Percentiles rank a stretch among this genome's conserved stretches.
These are phyloP conservation scores for Asobara japonica DNA, from an alignment of 1,140 invertebrate genomes.

Conservation along the genomic window DNA sequence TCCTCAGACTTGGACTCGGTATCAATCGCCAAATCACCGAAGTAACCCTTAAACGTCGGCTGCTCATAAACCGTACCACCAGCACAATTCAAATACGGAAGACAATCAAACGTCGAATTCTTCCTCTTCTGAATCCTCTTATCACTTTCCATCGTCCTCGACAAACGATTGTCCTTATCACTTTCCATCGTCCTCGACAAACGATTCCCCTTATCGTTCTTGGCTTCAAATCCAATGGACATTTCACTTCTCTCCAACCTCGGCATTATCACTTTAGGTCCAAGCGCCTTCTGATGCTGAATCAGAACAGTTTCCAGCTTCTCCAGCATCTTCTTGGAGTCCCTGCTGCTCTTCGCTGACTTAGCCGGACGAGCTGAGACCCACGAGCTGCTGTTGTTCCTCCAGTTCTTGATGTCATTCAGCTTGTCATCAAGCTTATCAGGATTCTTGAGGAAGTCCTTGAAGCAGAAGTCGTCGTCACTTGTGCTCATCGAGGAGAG, in stretches of 20 bases:
- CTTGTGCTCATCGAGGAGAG: not conserved
- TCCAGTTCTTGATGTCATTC: not conserved
- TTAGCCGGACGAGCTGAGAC: not conserved
- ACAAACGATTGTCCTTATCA: slow-evolving; percentile 9
- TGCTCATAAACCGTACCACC: slow-evolving; percentile 42
- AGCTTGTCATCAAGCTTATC: not conserved
- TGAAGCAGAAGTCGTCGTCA: not conserved
- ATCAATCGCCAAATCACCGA: slow-evolving; percentile 1
- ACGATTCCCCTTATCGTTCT: slow-evolving; percentile 35
- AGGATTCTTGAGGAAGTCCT: not conserved
- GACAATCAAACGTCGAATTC: slow-evolving; percentile 58
- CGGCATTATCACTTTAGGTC: slow-evolving; percentile 36
- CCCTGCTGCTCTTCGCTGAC: slow-evolving; percentile 26
- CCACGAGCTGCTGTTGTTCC: not conserved
- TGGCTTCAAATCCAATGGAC: slow-evolving; percentile 29
- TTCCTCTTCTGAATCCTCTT: slow-evolving; percentile 23
- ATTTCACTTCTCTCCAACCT: slow-evolving; percentile 22
- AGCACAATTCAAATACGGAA: slow-evolving; percentile 68
- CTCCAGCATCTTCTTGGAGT: slow-evolving; percentile 70
- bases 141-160: slow-evolving; percentile 29
- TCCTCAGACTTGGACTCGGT: slow-evolving; percentile 30
- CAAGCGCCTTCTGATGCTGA: slow-evolving; percentile 60
- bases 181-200: slow-evolving; percentile 10
- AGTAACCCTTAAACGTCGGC: slow-evolving; percentile 37
- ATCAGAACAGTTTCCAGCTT: slow-evolving; percentile 70